Base-by-base conservation (phyloP, 37 sponge, comb jelly and placozoan species). In the Petrosia ficiformis region DNA sequence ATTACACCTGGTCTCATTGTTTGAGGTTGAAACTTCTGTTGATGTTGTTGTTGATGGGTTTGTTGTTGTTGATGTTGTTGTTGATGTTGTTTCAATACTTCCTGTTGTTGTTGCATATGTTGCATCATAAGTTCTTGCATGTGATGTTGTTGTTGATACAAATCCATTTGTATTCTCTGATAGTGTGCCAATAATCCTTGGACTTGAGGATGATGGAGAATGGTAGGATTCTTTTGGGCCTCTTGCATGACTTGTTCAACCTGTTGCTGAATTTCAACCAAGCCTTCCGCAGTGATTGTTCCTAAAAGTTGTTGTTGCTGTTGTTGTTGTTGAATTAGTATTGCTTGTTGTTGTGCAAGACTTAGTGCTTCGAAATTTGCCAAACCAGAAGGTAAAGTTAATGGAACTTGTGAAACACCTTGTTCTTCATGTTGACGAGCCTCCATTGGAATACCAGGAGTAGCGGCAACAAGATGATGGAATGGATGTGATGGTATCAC, bases 1-100 rank as follows among this genome's bases (percentile, higher is more conserved):
- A 80, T 80, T 32, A 80, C 81, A 2, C 81, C 81, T 5, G 81
- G 81, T 43, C 81, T 80, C 6, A 57, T 57, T 39, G 72, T 64
- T 43, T 60, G 80, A 28, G 52, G 25, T 22, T 21, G 44, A 28
- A 59, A n/a, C 43, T 73, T 42, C 40, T 81, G 75, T 57, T 72
- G 74, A 56, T 75, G 68, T 35, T 68, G 68, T 24, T 75, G 83
- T 43, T 39, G 22, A 39, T 44, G 1, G 29, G 42, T 33, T 30
- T 39, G 22, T 14, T 73, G 43, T 29, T 81, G 82, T 69, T 39
- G 63, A 34, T 26, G 40, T 3, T 56, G 34, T 3, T 41, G 8
- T 24, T 41, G 42, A 1, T 35, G 25, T 61, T 61, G 63, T 28
- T 25, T 24, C 28, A 56, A 32, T 4, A 42, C 59, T 14, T 56